Evolutionary conservation across 2,797 vertebrate species (phyloP), one percentile per base, ranked within the genome.

Genomic region (Taeniopygia guttata): DNA sequence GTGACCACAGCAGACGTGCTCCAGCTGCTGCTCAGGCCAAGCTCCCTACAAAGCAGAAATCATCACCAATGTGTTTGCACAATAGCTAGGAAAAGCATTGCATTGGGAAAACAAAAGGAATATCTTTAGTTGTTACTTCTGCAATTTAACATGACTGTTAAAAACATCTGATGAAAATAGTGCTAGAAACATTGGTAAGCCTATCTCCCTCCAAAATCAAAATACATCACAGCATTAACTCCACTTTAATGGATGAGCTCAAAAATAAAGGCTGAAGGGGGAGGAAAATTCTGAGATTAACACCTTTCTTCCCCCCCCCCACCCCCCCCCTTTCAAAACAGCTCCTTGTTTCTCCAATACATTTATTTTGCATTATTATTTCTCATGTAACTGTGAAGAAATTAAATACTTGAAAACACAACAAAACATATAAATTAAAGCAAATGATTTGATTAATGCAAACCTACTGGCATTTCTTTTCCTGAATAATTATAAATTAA

Each of bases 341-440:
- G 26, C 27, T 62, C 30, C 26, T 34, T 55, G 7, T 16, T 86
- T 78, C 91, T 88, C 27, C 60, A 74, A 32, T 21, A 46, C 9
- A 13, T 94, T 93, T 75, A 75, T 87, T 94, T 84, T 55, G 13
- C n/a, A 22, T 74, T 85, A 32, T 62, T 82, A 70, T 81, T 91
- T 87, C 54, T 62, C 30, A 5, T n/a, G 56, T 80, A 74, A 68
- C 86, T n/a, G n/a, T n/a, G n/a, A n/a, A n/a, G n/a, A n/a, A n/a
- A n/a, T n/a, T n/a, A n/a, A n/a, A n/a, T n/a, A n/a, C n/a, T n/a
- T n/a, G n/a, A n/a, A n/a, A n/a, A n/a, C n/a, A n/a, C n/a, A n/a
- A n/a, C n/a, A n/a, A n/a, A n/a, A n/a, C n/a, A n/a, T n/a, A n/a
- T n/a, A n/a, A n/a, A n/a, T n/a, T n/a, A n/a, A n/a, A n/a, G n/a